Base-by-base conservation (phyloP, 23 tunicate genomes). In the Aplidium turbinatum region DNA sequence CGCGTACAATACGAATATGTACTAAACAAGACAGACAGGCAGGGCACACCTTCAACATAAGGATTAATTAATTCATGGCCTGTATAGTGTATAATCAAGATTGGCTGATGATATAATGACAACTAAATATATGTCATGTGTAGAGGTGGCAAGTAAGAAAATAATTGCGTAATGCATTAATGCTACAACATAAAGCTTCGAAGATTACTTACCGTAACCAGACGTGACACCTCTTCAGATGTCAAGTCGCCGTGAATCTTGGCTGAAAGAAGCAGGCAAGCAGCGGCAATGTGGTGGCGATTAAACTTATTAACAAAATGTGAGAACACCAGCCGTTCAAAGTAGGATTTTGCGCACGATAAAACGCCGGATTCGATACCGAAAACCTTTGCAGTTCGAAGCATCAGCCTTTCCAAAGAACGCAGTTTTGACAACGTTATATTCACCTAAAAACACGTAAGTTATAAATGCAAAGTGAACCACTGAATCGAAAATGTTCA, bases 171-270 rank as follows among this genome's bases (percentile, higher is more conserved):
- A n/a, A 23, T n/a, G 9, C 9, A 42, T 9, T 9, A 9, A 9
- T 42, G 13, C 48, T 13, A 42, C 9, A 9, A 42, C 13, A 9
- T 42, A 42, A 42, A 42, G 48, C 48, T 42, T 42, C 48, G 13
- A 9, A 56, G 9, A 56, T 6, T n/a, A 64, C 84, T 85, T 64
- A 81, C 96, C 38, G 79, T 58, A 30, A 88, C 35, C 13, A 88
- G 32, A 18, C 76, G 47, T 0, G 81, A 42, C 46, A 88, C 31
- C 33, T 75, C 87, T 29, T 50, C 68, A 16, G 67, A 31, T 46
- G 57, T 68, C 58, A 88, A 60, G 36, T 88, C 96, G 35, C 96
- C 85, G 38, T 88, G 80, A 3, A 88, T 79, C 51, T 88, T 88
- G 1, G 87, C 81, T 25, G 96, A 76, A 5, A 88, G 34, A 22